phyloP scores from a whole-genome alignment of 2,113 vertebrate genomes.

The Ophthalmolycus amberensis region DNA sequence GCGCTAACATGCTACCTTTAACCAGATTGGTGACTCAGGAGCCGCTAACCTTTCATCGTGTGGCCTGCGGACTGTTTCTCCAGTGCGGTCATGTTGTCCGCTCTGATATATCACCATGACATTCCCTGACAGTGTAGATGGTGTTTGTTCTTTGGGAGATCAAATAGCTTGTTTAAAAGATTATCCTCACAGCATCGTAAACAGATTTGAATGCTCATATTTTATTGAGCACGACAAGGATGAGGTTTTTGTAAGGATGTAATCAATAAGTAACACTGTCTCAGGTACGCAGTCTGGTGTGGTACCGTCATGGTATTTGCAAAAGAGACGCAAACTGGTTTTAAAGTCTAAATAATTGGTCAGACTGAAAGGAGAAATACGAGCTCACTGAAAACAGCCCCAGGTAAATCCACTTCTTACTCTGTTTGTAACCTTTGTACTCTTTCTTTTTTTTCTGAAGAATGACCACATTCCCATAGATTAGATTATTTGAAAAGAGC shows the following conservation, averaged over 20 bases:
- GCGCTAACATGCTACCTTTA: constrained; percentile 37
- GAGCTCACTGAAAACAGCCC: not conserved
- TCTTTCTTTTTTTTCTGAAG: constrained; percentile 9
- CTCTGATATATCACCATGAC: not conserved
- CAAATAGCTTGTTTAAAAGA: not conserved
- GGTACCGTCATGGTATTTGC: not conserved
- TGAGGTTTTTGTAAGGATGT: not conserved
- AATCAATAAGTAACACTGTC: constrained; percentile 45
- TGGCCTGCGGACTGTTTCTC: not conserved
- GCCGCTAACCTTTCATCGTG: not conserved
- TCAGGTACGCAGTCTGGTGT: not conserved
- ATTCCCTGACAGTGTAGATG: not conserved
- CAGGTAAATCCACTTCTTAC: not conserved
- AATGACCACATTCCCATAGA: constrained; percentile 1
- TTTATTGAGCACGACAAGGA: constrained; percentile 28
- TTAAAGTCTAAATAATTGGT: not conserved
- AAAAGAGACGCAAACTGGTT: not conserved
- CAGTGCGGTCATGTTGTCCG: not conserved
- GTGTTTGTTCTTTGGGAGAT: not conserved
- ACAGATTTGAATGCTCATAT: constrained; percentile 10
- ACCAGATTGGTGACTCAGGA: constrained; percentile 36
- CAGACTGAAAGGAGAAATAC: not conserved
- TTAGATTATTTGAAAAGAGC: constrained; percentile 1
- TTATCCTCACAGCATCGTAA: not conserved
- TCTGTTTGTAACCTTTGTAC: constrained; percentile 10